Conservation (phyloP, 2,113 vertebrate genomes). For the Hystrix brachyura region DNA sequence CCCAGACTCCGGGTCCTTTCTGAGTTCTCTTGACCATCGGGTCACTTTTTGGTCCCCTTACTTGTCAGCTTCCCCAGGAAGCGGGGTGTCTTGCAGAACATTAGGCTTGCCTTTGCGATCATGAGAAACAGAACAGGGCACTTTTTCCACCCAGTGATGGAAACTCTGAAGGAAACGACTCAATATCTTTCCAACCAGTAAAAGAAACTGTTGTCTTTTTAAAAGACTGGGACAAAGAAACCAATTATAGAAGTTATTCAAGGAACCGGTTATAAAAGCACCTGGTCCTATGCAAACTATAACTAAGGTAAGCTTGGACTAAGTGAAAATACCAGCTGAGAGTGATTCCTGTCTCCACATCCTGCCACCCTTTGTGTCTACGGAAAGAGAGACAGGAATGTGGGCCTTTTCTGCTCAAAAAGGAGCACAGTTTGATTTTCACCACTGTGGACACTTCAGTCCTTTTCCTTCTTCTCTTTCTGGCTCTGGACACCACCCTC, state of each 20-base stretch:
- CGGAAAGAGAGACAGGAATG: neutral
- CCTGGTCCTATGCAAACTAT: neutral
- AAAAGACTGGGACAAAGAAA: neutral
- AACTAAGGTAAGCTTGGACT: neutral
- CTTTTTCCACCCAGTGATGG: neutral
- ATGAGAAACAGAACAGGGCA: neutral
- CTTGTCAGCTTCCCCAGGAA: neutral
- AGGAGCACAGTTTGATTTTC: neutral
- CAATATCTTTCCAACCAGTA: neutral
- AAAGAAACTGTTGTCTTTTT: neutral
- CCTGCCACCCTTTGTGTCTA: too few relatives aligned
- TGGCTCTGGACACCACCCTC: neutral
- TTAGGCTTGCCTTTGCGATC: neutral
- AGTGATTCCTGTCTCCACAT: too few relatives aligned
- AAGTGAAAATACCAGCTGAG: neutral
- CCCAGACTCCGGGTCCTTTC: neutral
- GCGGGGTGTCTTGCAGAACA: neutral
- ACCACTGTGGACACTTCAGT: accelerated
- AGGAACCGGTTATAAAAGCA: neutral
- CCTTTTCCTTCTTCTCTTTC: neutral
- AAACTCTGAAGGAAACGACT: neutral
- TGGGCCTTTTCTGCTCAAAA: neutral
- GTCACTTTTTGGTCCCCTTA: accelerated
- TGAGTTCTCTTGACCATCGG: neutral
- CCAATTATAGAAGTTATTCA: neutral